Evolutionary conservation across 2,113 vertebrate genomes (phyloP).

Genomic region (Notothenia rossii): DNA sequence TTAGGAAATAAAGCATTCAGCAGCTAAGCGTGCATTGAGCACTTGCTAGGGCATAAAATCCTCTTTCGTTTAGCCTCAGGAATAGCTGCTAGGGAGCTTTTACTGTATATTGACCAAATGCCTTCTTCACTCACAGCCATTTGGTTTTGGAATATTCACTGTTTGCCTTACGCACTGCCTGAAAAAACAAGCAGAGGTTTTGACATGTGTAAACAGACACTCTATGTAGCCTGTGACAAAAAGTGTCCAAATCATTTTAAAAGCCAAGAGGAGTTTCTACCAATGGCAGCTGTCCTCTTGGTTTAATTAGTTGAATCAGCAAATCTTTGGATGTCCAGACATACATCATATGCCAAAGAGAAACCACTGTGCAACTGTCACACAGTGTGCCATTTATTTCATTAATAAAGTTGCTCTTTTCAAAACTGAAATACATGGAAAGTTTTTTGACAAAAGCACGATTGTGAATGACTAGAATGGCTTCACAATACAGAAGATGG

Average conservation of each 20-base stretch:
- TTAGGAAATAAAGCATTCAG: slow-evolving; percentile 53
- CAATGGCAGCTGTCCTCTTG: slow-evolving; percentile 43
- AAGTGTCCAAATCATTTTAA: neutral
- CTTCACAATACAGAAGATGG: slow-evolving; percentile 47
- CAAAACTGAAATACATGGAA: slow-evolving; percentile 32
- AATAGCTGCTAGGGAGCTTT: slow-evolving; percentile 66
- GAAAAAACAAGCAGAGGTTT: slow-evolving; percentile 63
- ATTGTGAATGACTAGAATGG: slow-evolving; percentile 16
- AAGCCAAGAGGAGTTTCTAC: slow-evolving; percentile 53
- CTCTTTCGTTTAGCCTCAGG: slow-evolving; percentile 67
- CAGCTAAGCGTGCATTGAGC: slow-evolving; percentile 51
- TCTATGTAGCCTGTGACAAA: slow-evolving; percentile 31
- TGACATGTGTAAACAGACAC: slow-evolving; percentile 74
- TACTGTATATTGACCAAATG: slow-evolving; percentile 65
- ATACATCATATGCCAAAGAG: slow-evolving; percentile 3
- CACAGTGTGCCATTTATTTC: slow-evolving; percentile 19
- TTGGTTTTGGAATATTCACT: slow-evolving; percentile 51
- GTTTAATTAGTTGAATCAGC: slow-evolving; percentile 44
- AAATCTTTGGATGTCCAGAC: slow-evolving; percentile 31
- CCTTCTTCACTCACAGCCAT: slow-evolving; percentile 62
- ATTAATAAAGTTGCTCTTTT: slow-evolving; percentile 48
- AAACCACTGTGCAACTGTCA: slow-evolving; percentile 49
- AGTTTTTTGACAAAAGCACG: slow-evolving; percentile 35
- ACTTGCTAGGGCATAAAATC: slow-evolving; percentile 60
- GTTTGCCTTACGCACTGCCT: slow-evolving; percentile 47